Conservation (phyloP, 2,797 vertebrate species). For the Taeniopygia guttata region DNA sequence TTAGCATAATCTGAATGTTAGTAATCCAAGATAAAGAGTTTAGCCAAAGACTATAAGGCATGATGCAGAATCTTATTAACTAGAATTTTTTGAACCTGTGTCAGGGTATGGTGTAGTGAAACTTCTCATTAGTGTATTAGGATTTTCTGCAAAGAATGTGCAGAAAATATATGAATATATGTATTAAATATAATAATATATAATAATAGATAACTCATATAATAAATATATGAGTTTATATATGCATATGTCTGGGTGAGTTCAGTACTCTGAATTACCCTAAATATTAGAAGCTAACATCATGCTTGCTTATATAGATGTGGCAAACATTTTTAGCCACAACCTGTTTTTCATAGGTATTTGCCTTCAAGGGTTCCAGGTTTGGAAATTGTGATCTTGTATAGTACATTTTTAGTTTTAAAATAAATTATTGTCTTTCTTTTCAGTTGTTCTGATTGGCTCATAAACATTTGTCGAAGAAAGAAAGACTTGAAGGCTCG, state of each 20-base stretch:
- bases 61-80: background rate
- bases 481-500: conserved; percentile 89
- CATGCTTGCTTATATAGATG: background rate
- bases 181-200: no score
- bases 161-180: no score
- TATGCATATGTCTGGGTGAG: background rate
- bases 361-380: background rate
- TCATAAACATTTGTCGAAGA: conserved; percentile 84
- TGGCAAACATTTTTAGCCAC: background rate
- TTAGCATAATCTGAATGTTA: background rate
- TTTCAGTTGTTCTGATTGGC: conserved; percentile 91
- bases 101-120: background rate
- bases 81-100: background rate
- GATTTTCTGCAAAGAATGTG: background rate
- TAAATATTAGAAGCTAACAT: background rate
- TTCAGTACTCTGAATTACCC: background rate
- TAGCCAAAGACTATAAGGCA: background rate
- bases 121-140: background rate
- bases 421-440: conserved; percentile 66
- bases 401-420: background rate
- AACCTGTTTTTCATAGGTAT: background rate
- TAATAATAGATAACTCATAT: no score
- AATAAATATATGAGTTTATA: no score
- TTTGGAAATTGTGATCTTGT: background rate
- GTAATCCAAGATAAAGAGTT: background rate